Base-by-base conservation (phyloP, 2,113 vertebrate genomes). In the Mormoops blainvillei region DNA sequence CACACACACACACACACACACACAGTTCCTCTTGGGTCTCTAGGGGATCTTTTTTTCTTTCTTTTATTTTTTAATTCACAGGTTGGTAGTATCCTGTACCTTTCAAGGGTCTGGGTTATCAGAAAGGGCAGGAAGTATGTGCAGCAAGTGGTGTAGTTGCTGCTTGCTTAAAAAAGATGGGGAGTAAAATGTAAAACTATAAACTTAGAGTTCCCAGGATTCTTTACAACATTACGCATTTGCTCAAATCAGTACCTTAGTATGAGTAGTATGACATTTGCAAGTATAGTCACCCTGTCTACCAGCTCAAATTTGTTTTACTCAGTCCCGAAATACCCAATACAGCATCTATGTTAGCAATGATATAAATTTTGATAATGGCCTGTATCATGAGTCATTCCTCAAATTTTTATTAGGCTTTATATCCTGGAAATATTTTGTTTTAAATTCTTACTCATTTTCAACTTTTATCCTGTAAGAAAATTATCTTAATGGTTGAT, bases 301-400 rank as follows among this genome's bases (percentile, higher is more conserved):
- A 89, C 43, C n/a, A 48, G 28, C 5, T 94, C 91, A 95, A 56
- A 94, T 68, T 28, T 91, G 41, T 38, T 89, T 93, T 36, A 65
- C 22, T 22, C 16, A 48, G 54, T 19, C 20, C 74, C 38, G 13
- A 89, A 83, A 90, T 48, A 71, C 56, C 45, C 50, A 87, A 36
- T n/a, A 83, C 5, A 80, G 48, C 67, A 68, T 58, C 31, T 89
- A 13, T 50, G 4, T 45, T 76, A 54, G 33, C 67, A 90, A 81
- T 50, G 48, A 94, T 36, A 87, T 26, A 77, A 85, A 77, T 54
- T 94, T 87, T 92, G 81, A 84, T 81, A 65, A 92, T 1, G 16
- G 58, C 45, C 31, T 92, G 16, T 22, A 87, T 68, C n/a, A 76
- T 65, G 52, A 80, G n/a, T 70, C 14, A 89, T 83, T 80, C 31